A percentile compares a stretch with the other conserved stretches of the same genome.
phyloP scores from a whole-genome alignment of 2,797 vertebrate species.

The Miopithecus talapoin region DNA sequence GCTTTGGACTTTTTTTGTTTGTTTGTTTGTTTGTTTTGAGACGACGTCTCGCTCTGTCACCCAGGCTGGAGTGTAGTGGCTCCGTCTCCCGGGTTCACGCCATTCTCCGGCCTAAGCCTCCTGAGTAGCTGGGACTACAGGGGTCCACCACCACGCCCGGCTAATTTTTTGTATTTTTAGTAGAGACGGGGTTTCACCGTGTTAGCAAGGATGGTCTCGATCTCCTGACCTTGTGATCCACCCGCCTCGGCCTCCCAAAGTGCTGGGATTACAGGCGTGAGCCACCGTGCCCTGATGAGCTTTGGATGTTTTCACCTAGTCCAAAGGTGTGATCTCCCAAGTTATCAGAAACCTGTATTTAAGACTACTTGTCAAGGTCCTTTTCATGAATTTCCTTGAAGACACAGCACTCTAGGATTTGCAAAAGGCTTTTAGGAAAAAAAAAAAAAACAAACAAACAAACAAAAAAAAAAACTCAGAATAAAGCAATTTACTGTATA shows the following conservation, averaged over 20 bases:
- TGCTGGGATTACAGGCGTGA: too few species aligned
- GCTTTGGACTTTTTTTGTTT: background rate
- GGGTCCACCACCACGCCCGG: too few species aligned
- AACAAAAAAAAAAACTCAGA: background rate
- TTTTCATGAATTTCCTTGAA: background rate
- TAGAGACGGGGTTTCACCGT: too few species aligned
- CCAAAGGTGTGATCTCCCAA: background rate
- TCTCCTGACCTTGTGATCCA: too few species aligned
- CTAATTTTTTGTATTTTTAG: too few species aligned
- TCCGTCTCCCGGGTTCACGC: rapidly evolving
- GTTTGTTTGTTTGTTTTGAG: too few species aligned
- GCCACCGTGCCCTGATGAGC: too few species aligned
- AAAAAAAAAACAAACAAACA: background rate
- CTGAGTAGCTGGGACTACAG: too few species aligned
- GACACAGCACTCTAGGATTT: background rate
- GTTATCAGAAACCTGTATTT: background rate
- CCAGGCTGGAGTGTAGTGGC: too few species aligned
- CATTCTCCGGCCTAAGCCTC: too few species aligned
- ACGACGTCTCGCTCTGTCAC: rapidly evolving
- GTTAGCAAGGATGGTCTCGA: too few species aligned
- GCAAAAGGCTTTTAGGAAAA: background rate
- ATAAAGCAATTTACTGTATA: background rate
- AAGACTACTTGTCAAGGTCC: background rate
- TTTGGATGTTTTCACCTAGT: background rate
- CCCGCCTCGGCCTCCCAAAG: too few species aligned